phyloP scores from a whole-genome alignment of 2,797 vertebrate genomes.

The Catharus ustulatus region DNA sequence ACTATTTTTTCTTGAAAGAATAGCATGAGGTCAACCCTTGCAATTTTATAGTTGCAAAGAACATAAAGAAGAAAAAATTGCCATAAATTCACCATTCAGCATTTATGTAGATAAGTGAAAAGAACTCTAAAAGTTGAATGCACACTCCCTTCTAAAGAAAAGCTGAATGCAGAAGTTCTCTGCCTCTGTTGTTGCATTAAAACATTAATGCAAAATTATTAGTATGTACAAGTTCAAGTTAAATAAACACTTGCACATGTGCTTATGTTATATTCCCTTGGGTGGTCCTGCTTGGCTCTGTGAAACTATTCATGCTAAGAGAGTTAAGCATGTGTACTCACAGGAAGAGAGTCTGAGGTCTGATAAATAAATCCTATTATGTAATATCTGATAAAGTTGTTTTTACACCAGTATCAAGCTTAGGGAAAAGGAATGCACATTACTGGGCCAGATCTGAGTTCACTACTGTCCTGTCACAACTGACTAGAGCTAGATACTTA shows the following conservation, averaged over 20 bases:
- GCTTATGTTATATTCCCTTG: conserved; percentile 27
- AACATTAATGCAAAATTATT: background rate
- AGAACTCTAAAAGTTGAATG: background rate
- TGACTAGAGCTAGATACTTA: background rate
- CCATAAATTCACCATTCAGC: background rate
- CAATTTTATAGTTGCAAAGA: background rate
- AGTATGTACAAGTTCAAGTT: background rate
- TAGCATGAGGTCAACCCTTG: background rate
- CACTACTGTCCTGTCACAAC: background rate
- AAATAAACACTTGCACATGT: background rate
- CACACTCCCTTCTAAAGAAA: background rate
- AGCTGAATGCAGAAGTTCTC: background rate
- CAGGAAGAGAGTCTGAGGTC: conserved; percentile 28
- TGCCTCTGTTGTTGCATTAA: background rate
- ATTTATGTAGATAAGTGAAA: background rate
- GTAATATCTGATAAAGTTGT: conserved; percentile 62
- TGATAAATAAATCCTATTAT: conserved; percentile 50
- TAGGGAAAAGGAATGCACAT: background rate
- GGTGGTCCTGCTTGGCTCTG: conserved; percentile 40
- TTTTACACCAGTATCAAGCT: conserved; percentile 15
- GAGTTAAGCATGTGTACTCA: conserved; percentile 22
- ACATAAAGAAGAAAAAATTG: background rate
- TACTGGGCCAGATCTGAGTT: conserved; percentile 2
- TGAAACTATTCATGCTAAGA: conserved; percentile 9
- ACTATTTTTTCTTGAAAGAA: background rate